Evolutionary conservation across 2,797 vertebrate genomes (phyloP), one percentile per base, ranked within the genome.

Genomic region (Falco rusticolus): DNA sequence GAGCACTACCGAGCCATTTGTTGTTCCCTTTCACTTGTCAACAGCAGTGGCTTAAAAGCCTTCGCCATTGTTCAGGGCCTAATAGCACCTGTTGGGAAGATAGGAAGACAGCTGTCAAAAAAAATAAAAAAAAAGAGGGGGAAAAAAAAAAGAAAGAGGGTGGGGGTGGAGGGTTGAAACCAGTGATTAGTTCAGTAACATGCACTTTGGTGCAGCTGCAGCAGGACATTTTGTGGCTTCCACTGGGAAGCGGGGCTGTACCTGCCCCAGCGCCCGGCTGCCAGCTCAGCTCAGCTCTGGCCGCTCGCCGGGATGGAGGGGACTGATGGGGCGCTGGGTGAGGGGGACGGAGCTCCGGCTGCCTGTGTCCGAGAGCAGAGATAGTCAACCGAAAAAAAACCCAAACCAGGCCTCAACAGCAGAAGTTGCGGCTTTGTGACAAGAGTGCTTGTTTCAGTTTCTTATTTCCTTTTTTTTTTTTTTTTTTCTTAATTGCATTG

Each of bases 21-120:
- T 99, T 99, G 98, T 98, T 98, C 98, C 98, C 98, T 98, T 98
- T 98, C 98, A 98, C 98, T 99, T 99, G 99, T 99, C 99, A 99
- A 98, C 95, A 98, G 98, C 98, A 98, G 98, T 98, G 98, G 98
- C 98, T 99, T 99, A 99, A 99, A 99, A 99, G 99, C 99, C 98
- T 98, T 98, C 63, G 95, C 98, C 98, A 99, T 99, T 99, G 98
- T 99, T 98, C 98, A 85, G 95, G 94, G 97, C 95, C 98, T 98
- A 98, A 98, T 98, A 98, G 98, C 98, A 99, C 98, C 98, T 99
- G 99, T 99, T 99, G 98, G 98, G 98, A 98, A 98, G 98, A 98
- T 98, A 98, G 97, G 97, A 97, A 98, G 98, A 98, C 98, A 99
- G 98, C 98, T 99, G 98, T 98, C 98, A 95, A 93, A 94, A 92